phyloP scores from a whole-genome alignment of 2,113 vertebrate genomes.

The Podilymbus podiceps region DNA sequence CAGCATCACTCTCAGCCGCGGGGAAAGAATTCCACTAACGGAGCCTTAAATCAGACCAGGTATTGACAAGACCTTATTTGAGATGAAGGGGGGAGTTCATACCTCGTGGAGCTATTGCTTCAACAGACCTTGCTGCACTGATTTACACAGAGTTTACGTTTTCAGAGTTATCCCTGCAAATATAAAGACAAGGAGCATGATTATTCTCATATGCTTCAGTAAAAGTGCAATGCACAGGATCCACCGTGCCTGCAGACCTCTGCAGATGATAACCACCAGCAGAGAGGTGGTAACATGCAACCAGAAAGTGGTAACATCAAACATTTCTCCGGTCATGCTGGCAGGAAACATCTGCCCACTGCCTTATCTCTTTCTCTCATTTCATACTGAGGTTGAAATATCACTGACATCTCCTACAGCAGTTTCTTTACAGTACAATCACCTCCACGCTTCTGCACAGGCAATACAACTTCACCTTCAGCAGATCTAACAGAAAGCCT shows the following conservation, averaged over 20 bases:
- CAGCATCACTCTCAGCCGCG: background rate
- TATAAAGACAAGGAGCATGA: slow-evolving; percentile 2
- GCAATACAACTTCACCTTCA: background rate
- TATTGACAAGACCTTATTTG: slow-evolving; percentile 46
- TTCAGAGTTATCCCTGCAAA: slow-evolving; percentile 27
- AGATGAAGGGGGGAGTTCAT: background rate
- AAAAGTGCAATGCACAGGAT: background rate
- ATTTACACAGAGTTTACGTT: slow-evolving; percentile 29
- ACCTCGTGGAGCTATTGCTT: slow-evolving; percentile 27
- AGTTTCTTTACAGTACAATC: background rate
- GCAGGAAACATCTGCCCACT: slow-evolving; percentile 9
- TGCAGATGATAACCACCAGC: background rate
- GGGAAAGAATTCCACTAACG: slow-evolving; percentile 19
- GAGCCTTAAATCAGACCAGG: slow-evolving; percentile 39
- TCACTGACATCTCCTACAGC: background rate
- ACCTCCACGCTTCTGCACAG: background rate
- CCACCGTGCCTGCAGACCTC: background rate
- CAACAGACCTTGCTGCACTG: slow-evolving; percentile 18
- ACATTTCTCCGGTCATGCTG: background rate
- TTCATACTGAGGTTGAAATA: background rate
- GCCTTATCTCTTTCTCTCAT: background rate
- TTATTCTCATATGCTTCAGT: slow-evolving; percentile 23
- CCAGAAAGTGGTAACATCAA: background rate
- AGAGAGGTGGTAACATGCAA: slow-evolving; percentile 24
- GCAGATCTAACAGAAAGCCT: background rate